Base-by-base conservation (phyloP, 2,797 vertebrate species). In the Halcyon badia region DNA sequence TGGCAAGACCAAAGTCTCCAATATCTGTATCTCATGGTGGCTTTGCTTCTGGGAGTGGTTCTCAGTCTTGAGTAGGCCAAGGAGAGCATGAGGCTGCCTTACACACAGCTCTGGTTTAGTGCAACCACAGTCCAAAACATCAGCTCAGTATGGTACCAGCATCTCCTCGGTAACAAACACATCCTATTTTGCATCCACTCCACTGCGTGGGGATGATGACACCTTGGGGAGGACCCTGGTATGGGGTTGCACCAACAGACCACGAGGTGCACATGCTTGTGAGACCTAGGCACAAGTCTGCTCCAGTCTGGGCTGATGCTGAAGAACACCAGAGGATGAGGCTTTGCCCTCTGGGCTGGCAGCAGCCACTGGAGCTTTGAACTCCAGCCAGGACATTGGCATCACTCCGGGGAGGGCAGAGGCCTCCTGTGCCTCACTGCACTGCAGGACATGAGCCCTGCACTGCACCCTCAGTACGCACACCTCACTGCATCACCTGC, bases 221-320 rank as follows among this genome's bases (percentile, higher is more conserved):
- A 31, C 24, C 9, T 20, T 33, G 21, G n/a, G 48, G 19, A 83
- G 9, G 1, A 2, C 30, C 7, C 28, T 71, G 77, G 26, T 11
- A 3, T 30, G 28, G 65, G 9, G 61, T 35, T 84, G 28, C 44
- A 66, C 26, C 0, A 0, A 24, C 31, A 78, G 37, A 66, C 42
- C 51, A n/a, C 0, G 3, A 73, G 26, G 25, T 51, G 21, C 5
- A 44, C 9, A 4, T 11, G 42, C 16, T 52, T 5, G 9, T 48
- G 61, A 66, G 56, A 54, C 16, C 41, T 61, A 70, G 37, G 56
- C n/a, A 60, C 13, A 5, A n/a, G 6, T 21, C 41, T 56, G 42
- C 81, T 56, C 64, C 24, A 28, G 24, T 18, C 56, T 42, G 39
- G 31, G 33, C 37, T 75, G n/a, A 10, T 31, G 48, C 56, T 73